These are phyloP conservation scores for Temnothorax nylanderi DNA, from an alignment of 1,140 invertebrate species.

Conservation along the genomic window DNA sequence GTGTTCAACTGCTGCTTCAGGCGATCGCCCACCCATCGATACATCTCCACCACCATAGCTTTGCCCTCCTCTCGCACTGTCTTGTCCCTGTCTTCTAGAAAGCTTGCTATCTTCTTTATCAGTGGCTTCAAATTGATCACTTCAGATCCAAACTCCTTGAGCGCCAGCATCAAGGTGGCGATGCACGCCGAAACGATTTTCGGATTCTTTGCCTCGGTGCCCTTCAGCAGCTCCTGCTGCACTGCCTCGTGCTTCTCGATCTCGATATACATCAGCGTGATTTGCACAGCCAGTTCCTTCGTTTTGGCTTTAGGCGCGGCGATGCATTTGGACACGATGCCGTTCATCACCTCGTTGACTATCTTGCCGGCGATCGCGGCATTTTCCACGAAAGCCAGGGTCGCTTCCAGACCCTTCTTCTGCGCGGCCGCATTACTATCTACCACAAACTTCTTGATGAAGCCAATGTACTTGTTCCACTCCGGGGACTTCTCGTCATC, in stretches of 20 bases:
- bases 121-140: conserved; percentile 95
- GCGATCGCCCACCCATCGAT: conserved; percentile 95
- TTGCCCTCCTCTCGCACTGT: conserved; percentile 96
- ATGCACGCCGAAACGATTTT: conserved; percentile 97
- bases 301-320: conserved; percentile 96
- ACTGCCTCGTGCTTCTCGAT: conserved; percentile 97
- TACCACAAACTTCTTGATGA: conserved; percentile 98
- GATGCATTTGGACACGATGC: conserved; percentile 96
- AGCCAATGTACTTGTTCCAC: conserved; percentile 95
- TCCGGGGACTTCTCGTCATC: conserved; percentile 97
- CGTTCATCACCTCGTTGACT: conserved; percentile 94
- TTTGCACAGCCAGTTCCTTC: conserved; percentile 95
- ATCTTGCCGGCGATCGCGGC: conserved; percentile 93
- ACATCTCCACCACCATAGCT: conserved; percentile 95
- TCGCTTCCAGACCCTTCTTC: conserved; percentile 97
- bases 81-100: conserved; percentile 97
- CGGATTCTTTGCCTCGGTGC: conserved; percentile 97
- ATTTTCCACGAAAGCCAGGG: conserved; percentile 96
- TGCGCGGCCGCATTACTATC: conserved; percentile 98
- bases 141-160: conserved; percentile 96
- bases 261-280: conserved; percentile 97
- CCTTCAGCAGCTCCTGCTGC: conserved; percentile 96
- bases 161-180: conserved; percentile 90
- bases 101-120: conserved; percentile 93
- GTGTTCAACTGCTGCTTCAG: conserved; percentile 94